Percentiles rank a stretch among this genome's conserved stretches.
Conservation (phyloP, 2,888 invertebrate species). For the Cheilosia vulpina region DNA sequence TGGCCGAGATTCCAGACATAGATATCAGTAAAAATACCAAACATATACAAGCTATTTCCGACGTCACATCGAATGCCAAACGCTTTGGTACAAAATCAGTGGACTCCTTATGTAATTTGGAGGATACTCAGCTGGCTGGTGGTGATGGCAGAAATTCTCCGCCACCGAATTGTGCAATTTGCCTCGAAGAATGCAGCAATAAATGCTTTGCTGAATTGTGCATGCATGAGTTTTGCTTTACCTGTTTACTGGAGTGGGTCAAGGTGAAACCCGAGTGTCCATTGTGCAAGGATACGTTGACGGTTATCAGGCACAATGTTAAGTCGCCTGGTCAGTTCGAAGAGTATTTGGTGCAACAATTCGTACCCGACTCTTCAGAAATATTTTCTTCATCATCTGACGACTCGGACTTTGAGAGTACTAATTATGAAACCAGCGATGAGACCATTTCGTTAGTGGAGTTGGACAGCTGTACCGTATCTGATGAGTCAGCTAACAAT, state of each 20-base stretch:
- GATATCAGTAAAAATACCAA: too few species aligned
- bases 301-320: not conserved
- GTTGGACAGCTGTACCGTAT: too few species aligned
- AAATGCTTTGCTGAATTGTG: not conserved
- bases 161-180: not conserved
- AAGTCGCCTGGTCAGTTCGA: not conserved
- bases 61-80: not conserved
- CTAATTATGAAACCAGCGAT: not conserved
- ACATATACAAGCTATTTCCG: not conserved
- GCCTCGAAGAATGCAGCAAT: not conserved
- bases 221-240: not conserved
- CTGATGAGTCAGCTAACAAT: not conserved
- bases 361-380: not conserved
- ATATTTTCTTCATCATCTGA: not conserved
- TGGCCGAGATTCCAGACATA: too few species aligned
- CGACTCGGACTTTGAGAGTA: not conserved
- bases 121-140: not conserved
- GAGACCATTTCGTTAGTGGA: too few species aligned
- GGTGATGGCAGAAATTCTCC: not conserved
- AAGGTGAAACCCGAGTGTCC: slow-evolving; percentile 7
- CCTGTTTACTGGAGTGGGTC: slow-evolving; percentile 4
- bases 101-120: not conserved
- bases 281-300: not conserved
- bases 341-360: not conserved
- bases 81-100: not conserved